These are phyloP conservation scores for Urocynchramus pylzowi DNA, from an alignment of 2,113 vertebrate species.

Conservation along the genomic window DNA sequence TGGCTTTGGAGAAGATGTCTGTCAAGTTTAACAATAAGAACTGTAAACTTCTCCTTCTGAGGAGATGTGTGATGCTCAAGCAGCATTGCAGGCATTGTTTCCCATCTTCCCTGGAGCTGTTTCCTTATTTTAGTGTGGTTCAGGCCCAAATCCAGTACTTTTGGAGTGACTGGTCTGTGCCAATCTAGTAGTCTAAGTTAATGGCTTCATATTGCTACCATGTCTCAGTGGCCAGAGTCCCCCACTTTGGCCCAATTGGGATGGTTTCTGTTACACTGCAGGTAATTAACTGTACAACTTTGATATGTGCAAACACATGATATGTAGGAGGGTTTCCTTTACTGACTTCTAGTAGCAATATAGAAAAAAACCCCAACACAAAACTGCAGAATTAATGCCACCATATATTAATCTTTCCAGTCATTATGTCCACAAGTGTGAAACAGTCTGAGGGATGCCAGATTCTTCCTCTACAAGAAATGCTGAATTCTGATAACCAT, in stretches of 20 bases:
- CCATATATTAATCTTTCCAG: background rate
- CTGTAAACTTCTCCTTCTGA: background rate
- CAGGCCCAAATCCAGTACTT: background rate
- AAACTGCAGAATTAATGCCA: background rate
- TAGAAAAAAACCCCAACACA: background rate
- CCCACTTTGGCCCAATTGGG: background rate
- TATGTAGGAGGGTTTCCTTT: background rate
- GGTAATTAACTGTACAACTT: background rate
- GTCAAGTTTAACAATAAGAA: constrained; percentile 17
- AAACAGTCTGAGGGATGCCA: constrained; percentile 21
- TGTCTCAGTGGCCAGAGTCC: background rate
- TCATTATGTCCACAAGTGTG: background rate
- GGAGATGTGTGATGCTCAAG: background rate
- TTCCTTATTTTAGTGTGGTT: background rate
- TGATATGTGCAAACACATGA: background rate
- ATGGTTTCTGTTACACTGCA: background rate
- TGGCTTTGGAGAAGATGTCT: background rate
- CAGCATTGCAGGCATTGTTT: background rate
- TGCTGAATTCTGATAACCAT: constrained; percentile 50
- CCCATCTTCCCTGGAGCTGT: background rate
- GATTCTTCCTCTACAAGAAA: constrained; percentile 41
- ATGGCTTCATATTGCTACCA: background rate
- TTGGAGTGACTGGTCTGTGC: background rate
- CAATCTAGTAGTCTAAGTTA: constrained; percentile 14
- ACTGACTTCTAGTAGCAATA: background rate